These are phyloP conservation scores for Brachionus plicatilis DNA, from an alignment of 1,140 invertebrate species.

Conservation along the genomic window DNA sequence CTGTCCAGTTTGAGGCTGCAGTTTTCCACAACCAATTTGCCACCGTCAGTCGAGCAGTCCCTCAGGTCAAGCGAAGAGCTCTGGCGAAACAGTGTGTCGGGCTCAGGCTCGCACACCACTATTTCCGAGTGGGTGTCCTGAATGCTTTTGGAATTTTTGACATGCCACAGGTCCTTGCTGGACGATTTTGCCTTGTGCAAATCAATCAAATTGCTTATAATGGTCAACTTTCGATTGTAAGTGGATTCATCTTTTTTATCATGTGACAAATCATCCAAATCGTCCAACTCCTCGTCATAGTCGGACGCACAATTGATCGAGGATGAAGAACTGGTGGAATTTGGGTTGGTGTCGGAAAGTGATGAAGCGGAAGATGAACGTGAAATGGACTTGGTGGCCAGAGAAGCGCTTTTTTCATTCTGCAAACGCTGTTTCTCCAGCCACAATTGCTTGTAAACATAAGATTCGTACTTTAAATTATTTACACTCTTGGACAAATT, in stretches of 20 bases:
- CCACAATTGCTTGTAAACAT: constrained; percentile 36
- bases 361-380: constrained; percentile 25
- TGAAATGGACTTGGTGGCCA: not conserved
- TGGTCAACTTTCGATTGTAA: constrained; percentile 11
- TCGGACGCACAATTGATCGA: constrained; percentile 10
- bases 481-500: not conserved
- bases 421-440: constrained; percentile 2
- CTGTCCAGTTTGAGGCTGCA: constrained; percentile 16
- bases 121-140: not conserved
- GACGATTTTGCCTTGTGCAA: constrained; percentile 9
- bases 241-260: not conserved
- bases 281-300: constrained; percentile 9
- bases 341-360: constrained; percentile 8
- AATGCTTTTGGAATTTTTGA: constrained; percentile 7
- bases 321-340: constrained; percentile 27
- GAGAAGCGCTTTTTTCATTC: not conserved
- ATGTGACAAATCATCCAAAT: not conserved
- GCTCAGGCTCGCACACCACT: not conserved
- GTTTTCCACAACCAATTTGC: constrained; percentile 24
- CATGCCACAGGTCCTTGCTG: not conserved
- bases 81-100: not conserved
- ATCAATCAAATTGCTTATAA: constrained; percentile 12
- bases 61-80: not conserved
- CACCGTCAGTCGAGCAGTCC: constrained; percentile 21
- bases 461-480: constrained; percentile 9